A percentile compares a stretch with the other conserved stretches of the same genome.
phyloP scores from a whole-genome alignment of 2,113 vertebrate genomes.

The Bufo bufo region DNA sequence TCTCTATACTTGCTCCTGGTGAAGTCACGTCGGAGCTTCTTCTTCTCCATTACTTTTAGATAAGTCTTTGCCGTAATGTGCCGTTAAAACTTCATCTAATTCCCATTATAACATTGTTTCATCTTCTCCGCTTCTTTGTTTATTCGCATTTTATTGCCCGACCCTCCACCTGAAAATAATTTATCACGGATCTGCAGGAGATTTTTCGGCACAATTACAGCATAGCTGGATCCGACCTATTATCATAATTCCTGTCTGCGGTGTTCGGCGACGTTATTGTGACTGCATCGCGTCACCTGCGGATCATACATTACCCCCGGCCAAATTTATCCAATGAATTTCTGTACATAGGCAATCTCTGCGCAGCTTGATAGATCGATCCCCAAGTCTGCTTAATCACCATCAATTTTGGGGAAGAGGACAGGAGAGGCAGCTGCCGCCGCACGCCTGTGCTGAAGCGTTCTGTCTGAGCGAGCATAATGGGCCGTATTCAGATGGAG shows the following conservation, averaged over 20 bases:
- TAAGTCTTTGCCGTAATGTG: neutral
- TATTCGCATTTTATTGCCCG: neutral
- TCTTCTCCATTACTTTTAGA: neutral
- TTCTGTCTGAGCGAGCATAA: slow-evolving; percentile 50
- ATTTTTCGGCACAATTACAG: slow-evolving; percentile 9
- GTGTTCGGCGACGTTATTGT: slow-evolving; percentile 27
- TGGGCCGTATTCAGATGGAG: slow-evolving; percentile 16
- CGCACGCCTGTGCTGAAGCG: slow-evolving; percentile 15
- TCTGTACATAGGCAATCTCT: slow-evolving; percentile 31
- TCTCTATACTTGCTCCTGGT: too few species aligned
- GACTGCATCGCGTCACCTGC: slow-evolving; percentile 29
- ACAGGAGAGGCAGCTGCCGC: slow-evolving; percentile 23
- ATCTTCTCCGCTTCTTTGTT: neutral
- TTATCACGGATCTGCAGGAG: neutral
- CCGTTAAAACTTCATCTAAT: neutral
- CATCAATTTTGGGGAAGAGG: slow-evolving; percentile 33
- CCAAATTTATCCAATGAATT: slow-evolving; percentile 46
- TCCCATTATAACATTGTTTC: neutral
- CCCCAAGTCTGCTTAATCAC: slow-evolving; percentile 37
- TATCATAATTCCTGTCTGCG: slow-evolving; percentile 23
- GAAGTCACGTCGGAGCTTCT: too few species aligned
- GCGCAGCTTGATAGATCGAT: slow-evolving; percentile 38
- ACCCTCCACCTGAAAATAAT: neutral
- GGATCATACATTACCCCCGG: slow-evolving; percentile 21
- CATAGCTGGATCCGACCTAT: neutral